Evolutionary conservation across 64 coral and sea anemone genomes (phyloP), one percentile per base, ranked within the genome.

Genomic region (Stichodactyla mertensii): DNA sequence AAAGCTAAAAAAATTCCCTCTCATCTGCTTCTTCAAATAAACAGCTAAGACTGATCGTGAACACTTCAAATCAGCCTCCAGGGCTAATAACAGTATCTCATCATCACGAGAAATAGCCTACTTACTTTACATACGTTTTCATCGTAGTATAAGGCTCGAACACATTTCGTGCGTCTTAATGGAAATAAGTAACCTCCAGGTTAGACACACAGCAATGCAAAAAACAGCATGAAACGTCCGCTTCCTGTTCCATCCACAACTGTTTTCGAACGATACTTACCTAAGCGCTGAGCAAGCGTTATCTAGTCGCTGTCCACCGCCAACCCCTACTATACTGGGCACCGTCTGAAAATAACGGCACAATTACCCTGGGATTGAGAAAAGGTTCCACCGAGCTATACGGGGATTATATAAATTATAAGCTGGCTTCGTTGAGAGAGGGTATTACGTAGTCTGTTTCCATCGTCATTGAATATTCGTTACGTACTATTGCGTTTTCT

Each of bases 111-210:
- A 27, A 27, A 74, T 74, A 74, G 23, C n/a, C 69, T 31, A 31
- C 24, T 74, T 74, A 74, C 24, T 74, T 12, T 9, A 74, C 7
- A 31, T 74, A 10, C 56, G 56, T 45, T 74, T 74, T 74, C 69
- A 74, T 1, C 69, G 24, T 14, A 9, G 69, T 74, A 26, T 74
- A 74, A 27, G 7, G 9, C 69, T 74, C 69, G 27, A 74, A 74
- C 6, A 20, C 54, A 52, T 81, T 85, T 85, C 83, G 83, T 85
- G 82, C 53, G 83, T 51, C 55, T 23, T 15, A 16, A 85, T 85
- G 83, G 83, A 85, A 85, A 85, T 85, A 45, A 85, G 36, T 85
- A 15, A 85, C 83, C 83, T 57, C 83, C 83, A 85, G 56, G 83
- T 45, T 61, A 61, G 83, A n/a, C 27, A 9, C 31, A 74, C 62